Evolutionary conservation across 2,113 vertebrate genomes (phyloP), one percentile per base, ranked within the genome.

Genomic region (Archilochus colubris): DNA sequence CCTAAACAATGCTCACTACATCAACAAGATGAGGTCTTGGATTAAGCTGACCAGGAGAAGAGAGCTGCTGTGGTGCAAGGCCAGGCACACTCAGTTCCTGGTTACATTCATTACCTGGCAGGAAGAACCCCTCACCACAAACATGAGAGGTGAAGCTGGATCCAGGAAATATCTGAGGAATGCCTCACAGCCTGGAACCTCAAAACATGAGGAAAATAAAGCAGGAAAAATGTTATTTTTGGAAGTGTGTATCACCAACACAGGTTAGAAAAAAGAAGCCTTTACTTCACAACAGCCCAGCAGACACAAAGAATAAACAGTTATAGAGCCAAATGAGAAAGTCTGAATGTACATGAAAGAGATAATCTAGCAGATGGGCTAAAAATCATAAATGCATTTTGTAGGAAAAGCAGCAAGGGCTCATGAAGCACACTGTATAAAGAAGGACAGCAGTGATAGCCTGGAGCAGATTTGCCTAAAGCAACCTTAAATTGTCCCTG

Each of bases 101-200:
- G 23, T 40, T 50, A 17, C 24, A 40, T 14, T 23, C 14, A 16
- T 21, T 25, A 13, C 53, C 21, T 0, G 10, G 28, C 53, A 82
- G 50, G 61, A 64, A 58, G 25, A 64, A 30, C 3, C 21, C 31
- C 31, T 62, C 23, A 6, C 46, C 61, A 74, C 48, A 12, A 10
- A 46, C 18, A 54, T 16, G 14, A 57, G 14, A 7, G 0, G 0
- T 6, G 23, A 72, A 91, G 50, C 10, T 63, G 36, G 4, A 23
- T 14, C 31, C 20, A 68, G 14, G 10, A 75, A 82, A 88, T 8
- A 64, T 8, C 23, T 7, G 6, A 27, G 12, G 1, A 50, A 9
- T 69, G 31, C 33, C 53, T 46, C 53, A 40, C 7, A 62, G 75
- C 28, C 61, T 1, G 17, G 30, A 69, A 44, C 2, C 24, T 46